Evolutionary conservation across 2,113 vertebrate genomes (phyloP), one percentile per base, ranked within the genome.

Genomic region (Nestor notabilis): DNA sequence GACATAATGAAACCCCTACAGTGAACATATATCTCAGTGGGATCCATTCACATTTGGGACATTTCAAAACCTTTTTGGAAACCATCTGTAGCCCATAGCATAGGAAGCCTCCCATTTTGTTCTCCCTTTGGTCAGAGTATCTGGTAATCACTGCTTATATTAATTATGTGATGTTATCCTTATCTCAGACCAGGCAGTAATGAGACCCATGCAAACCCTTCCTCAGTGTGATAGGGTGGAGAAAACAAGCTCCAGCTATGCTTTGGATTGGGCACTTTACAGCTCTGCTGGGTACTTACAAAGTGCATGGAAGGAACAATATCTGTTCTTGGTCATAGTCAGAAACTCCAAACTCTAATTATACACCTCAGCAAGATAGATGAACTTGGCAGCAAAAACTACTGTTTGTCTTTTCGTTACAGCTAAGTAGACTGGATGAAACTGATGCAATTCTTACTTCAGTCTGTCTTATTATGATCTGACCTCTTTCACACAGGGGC

Each of bases 331-430:
- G 72, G 71, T 96, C 50, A 4, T 83, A 83, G 77, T 89, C 83
- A 82, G 88, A 86, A 93, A 75, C 50, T 95, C 49, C 85, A 93
- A 90, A 93, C 93, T 93, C 50, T 90, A 96, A 96, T 96, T 96
- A 95, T 28, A 81, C 79, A 94, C 88, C 90, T 93, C 95, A 88
- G 88, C 92, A 92, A 96, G 82, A 92, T 0, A 83, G 50, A 91
- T 81, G 49, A 85, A 92, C 76, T 90, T 96, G 92, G 79, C 90
- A 95, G 83, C 50, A 90, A 66, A 72, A 92, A 43, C 8, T 60
- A 31, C 50, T n/a, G 79, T 65, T 96, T 77, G 82, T 71, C 92
- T 92, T 95, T 95, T 92, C 68, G 60, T 88, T 93, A 94, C 74
- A 60, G 76, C 85, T 90, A 88, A 91, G 68, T 74, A 74, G 50